These are phyloP conservation scores for Diglossa cyanea DNA, from an alignment of 2,797 vertebrate genomes.

Conservation along the genomic window DNA sequence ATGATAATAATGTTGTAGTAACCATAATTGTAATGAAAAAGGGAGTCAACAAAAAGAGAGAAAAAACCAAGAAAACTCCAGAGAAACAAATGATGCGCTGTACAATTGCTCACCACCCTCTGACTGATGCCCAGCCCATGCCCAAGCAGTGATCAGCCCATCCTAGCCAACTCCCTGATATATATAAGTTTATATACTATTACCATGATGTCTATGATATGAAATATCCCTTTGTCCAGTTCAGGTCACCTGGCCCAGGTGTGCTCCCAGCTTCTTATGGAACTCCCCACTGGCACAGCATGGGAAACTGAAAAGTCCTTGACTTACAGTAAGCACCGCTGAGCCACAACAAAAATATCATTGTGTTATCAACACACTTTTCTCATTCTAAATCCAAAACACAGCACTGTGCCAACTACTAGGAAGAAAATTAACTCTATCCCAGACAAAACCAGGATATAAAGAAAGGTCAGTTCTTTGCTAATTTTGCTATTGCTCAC, in stretches of 20 bases:
- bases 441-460: background rate
- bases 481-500: background rate
- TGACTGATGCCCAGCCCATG: background rate
- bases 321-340: background rate
- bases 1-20: too few species aligned
- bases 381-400: background rate
- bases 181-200: background rate
- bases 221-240: background rate
- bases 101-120: background rate
- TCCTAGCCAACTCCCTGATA: too few species aligned
- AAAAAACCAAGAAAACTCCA: background rate
- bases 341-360: background rate
- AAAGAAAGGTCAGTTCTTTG: slow-evolving; percentile 15
- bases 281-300: background rate
- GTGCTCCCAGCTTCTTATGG: background rate
- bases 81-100: background rate
- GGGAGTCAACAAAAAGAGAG: background rate
- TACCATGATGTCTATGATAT: rapidly evolving
- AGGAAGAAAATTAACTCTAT: background rate
- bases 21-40: background rate
- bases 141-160: background rate
- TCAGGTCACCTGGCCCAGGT: background rate
- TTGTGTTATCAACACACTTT: background rate
- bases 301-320: background rate
- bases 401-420: background rate